Evolutionary conservation across 1,140 invertebrate genomes (phyloP), one percentile per base, ranked within the genome.

Genomic region (Plodia interpunctella): DNA sequence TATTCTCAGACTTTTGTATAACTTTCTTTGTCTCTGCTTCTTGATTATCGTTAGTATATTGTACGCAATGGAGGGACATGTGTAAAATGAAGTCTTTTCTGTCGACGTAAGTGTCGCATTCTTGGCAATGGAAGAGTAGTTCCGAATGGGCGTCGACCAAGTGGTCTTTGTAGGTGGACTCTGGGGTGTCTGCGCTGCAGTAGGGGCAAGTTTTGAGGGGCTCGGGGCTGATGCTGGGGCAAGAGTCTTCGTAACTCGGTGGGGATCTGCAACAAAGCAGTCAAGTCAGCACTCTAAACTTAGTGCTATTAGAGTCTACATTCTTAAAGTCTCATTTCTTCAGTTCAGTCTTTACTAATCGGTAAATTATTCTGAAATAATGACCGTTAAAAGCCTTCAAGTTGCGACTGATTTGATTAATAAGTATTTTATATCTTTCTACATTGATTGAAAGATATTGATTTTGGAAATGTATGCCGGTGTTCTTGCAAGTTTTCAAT

Each of bases 111-210:
- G 35, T 60, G 60, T 76, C 60, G 65, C 85, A 88, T 50, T 80
- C 79, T 13, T 78, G 76, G 60, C 83, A 89, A 38, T 75, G 72
- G 61, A 87, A 84, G 49, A 86, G 49, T 9, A 56, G 61, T 8
- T 76, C 74, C 0, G 70, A 59, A 63, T 87, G 87, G 0, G 15
- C 57, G 32, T 65, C 32, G 15, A 70, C 21, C 52, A 84, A 50
- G 66, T 87, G 86, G 6, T 64, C 28, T 5, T 63, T 61, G 60
- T 74, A 76, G 0, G 18, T 6, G 49, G 55, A 13, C 38, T 66
- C 60, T n/a, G 60, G 55, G 18, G 32, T 35, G 11, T 61, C 32
- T 0, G 49, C 21, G 50, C 56, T 20, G 67, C 84, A 86, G 66
- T 60, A 78, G 9, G 52, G 53, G 72, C 84, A 87, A 5, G 13